Evolutionary conservation across 2,113 vertebrate species (phyloP), one percentile per base, ranked within the genome.

Genomic region (human): DNA sequence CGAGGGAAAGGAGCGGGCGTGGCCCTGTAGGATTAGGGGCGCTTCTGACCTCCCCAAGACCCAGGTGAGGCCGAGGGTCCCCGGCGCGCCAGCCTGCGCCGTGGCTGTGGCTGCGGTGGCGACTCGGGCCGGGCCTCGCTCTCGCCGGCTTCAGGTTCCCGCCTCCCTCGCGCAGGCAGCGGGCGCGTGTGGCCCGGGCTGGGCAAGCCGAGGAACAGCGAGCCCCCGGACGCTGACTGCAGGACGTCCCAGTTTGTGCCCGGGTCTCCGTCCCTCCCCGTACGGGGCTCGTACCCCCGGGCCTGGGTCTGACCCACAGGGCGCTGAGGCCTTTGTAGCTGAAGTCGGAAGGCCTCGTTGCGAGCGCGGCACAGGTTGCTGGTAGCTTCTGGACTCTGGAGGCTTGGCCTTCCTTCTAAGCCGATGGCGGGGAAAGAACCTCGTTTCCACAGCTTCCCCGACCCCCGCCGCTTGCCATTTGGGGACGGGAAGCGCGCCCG

Each of bases 11-110:
- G 55, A 87, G 75, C 45, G 6, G 85, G 32, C 38, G 14, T 25
- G n/a, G 55, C 8, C 78, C 23, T 0, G 38, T 43, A 9, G 93
- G 61, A 82, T 13, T 23, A 55, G 57, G 40, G 76, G 45, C 40
- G 6, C 87, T 55, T 9, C 1, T 6, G 30, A 38, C 48, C 48
- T 50, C 30, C 76, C 30, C 9, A 35, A 45, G 76, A 30, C 89
- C 55, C 92, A 92, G 93, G 94, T 95, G 96, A 97, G 87, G 86
- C 78, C 40, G 5, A 30, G 94, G 11, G 45, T 72, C 59, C n/a
- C 9, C 10, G 72, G 57, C 12, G 32, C 86, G 9, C 35, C 38
- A 8, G 72, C 30, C 22, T 22, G 57, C 27, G n/a, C n/a, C 0
- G 9, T 8, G 32, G 57, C 68, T 3, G 6, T 6, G n/a, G 57